Conservation (phyloP, 2,113 vertebrate species). For the Sturnira hondurensis region DNA sequence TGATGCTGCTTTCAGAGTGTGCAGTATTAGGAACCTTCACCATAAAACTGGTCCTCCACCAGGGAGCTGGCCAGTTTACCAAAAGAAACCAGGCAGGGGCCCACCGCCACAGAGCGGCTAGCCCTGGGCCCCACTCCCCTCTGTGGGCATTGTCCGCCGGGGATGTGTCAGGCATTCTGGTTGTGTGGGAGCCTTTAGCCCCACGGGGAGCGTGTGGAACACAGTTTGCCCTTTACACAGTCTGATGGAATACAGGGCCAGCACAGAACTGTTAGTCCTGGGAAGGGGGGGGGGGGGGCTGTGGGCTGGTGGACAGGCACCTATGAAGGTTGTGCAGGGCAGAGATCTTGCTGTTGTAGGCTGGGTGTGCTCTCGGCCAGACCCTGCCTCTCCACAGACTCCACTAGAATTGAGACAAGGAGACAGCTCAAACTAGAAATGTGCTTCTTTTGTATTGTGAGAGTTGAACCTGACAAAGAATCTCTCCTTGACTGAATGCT, state of each 20-base stretch:
- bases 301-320: rapidly evolving
- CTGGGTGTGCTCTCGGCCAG: too few relatives aligned
- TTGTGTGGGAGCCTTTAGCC: not conserved
- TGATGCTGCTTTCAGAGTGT: not conserved
- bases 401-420: not conserved
- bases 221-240: rapidly evolving
- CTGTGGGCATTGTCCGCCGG: rapidly evolving
- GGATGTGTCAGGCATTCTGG: rapidly evolving
- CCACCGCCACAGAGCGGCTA: not conserved
- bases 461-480: not conserved
- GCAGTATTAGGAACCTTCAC: not conserved
- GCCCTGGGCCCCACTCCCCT: rapidly evolving
- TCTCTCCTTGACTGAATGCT: not conserved
- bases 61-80: not conserved
- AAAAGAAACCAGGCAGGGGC: not conserved
- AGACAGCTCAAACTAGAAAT: not conserved
- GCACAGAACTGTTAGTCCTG: rapidly evolving
- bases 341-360: not conserved
- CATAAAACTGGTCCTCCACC: not conserved
- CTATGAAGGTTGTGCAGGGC: rapidly evolving
- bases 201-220: rapidly evolving
- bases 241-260: not conserved
- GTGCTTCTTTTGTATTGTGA: not conserved
- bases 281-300: rapidly evolving
- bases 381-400: not conserved